Evolutionary conservation across 2,113 vertebrate genomes (phyloP), one percentile per base, ranked within the genome.

Genomic region (Oncorhynchus masou): DNA sequence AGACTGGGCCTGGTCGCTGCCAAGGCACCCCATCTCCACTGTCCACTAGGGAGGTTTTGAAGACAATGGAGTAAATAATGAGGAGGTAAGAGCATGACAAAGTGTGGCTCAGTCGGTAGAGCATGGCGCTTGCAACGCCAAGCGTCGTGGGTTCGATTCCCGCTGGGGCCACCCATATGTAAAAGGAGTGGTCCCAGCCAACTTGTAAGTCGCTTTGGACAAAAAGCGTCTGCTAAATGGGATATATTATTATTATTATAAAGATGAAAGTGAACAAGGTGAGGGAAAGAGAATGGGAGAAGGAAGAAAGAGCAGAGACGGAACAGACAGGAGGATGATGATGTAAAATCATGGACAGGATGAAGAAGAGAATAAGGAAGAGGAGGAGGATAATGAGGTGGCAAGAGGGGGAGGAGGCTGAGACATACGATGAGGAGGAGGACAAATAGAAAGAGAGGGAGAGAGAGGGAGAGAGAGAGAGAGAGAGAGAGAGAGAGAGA

Each of bases 1-100:
- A 70, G 76, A 70, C 78, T 16, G 48, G 57, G 73, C 79, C 80
- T 64, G 79, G 51, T 60, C 74, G 78, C 34, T 84, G 84, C 76
- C 80, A 81, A 74, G 66, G 45, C 15, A 15, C 72, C 34, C 19
- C 60, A 31, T 69, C 49, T 71, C 48, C 71, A 80, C 8, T 20
- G 24, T 74, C 72, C 60, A 74, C 60, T 68, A 31, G 27, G 29
- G 29, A 54, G 13, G 1, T 24, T 51, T 60, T 74, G 48, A 59
- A 82, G 74, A 16, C 12, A 20, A 79, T 74, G 24, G 75, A 29
- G 24, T 25, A 9, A 5, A 29, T 7, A 5, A 16, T 45, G 5
- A 1, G 8, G 68, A 5, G 3, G 1, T 64, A 72, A 49, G 48
- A 72, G 70, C 54, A 4, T n/a, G 15, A 64, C 34, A 64, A 54